These are phyloP conservation scores for Tylochromis polylepis DNA, from an alignment of 2,113 vertebrate genomes.

Conservation along the genomic window DNA sequence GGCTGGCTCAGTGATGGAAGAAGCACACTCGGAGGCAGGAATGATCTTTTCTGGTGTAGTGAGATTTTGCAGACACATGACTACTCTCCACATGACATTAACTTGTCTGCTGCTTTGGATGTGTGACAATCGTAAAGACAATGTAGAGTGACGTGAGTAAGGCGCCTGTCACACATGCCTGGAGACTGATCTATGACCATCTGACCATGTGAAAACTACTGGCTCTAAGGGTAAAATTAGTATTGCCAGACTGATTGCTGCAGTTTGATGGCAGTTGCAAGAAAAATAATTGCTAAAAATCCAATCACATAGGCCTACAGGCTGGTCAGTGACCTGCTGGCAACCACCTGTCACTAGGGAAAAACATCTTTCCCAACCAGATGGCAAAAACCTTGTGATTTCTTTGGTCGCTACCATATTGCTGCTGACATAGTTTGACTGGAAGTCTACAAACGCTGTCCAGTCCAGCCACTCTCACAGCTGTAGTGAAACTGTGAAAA, in stretches of 20 bases:
- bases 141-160: background rate
- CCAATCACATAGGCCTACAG: background rate
- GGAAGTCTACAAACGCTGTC: background rate
- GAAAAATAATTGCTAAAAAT: background rate
- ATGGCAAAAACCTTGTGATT: background rate
- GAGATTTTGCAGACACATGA: background rate
- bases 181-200: background rate
- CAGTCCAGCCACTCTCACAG: background rate
- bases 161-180: background rate
- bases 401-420: background rate
- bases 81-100: background rate
- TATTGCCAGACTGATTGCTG: background rate
- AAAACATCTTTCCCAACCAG: background rate
- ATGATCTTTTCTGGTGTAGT: background rate
- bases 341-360: background rate
- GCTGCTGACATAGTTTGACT: background rate
- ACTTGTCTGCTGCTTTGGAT: background rate
- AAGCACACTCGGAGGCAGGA: background rate
- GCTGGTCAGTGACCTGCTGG: background rate
- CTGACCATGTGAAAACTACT: background rate
- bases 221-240: background rate
- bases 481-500: background rate
- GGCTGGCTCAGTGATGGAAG: background rate
- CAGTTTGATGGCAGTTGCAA: background rate
- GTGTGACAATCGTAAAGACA: background rate